phyloP scores from a whole-genome alignment of 2,113 vertebrate species.

The mouse (Mus musculus) region GRCm39 chr5:130138501-130139000 shows the following conservation, averaged over 20 bases:
- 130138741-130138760: neutral
- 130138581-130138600: neutral
- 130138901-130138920: neutral
- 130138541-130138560: neutral
- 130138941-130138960: neutral
- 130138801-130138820: neutral
- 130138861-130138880: neutral
- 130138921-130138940: neutral
- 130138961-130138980: neutral
- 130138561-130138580: neutral
- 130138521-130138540: neutral
- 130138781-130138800: neutral
- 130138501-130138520: neutral
- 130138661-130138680: neutral
- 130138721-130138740: too few species aligned
- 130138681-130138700: neutral
- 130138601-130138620: neutral
- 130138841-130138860: neutral
- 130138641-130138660: neutral
- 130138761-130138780: neutral
- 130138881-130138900: neutral
- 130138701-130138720: neutral
- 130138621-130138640: neutral
- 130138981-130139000: neutral
- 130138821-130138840: neutral